A percentile compares a stretch with the other conserved stretches of the same genome.
phyloP scores from a whole-genome alignment of 2,888 invertebrate species.

The Dexiosoma caninum region DNA sequence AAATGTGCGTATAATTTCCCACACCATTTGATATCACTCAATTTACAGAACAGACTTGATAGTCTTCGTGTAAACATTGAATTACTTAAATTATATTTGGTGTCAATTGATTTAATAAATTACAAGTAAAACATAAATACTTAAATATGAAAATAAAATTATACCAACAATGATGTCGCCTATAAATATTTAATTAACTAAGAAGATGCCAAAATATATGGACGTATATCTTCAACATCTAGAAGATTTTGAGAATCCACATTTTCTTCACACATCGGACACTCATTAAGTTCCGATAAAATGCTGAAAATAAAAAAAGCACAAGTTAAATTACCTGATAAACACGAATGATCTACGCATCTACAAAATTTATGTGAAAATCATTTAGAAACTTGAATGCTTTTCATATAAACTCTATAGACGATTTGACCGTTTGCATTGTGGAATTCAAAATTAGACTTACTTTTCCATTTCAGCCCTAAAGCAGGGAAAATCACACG shows the following conservation, averaged over 20 bases:
- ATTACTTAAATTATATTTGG: conserved; percentile 52
- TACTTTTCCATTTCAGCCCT: conserved; percentile 91
- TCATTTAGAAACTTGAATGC: too few relatives aligned
- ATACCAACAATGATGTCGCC: neutral
- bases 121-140: conserved; percentile 36
- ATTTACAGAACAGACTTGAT: too few relatives aligned
- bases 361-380: too few relatives aligned
- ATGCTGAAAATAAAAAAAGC: conserved; percentile 80
- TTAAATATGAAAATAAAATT: conserved; percentile 6
- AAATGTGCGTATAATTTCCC: too few relatives aligned
- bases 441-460: too few relatives aligned
- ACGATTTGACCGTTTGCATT: too few relatives aligned
- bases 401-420: too few relatives aligned
- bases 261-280: conserved; percentile 93
- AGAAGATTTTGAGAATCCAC: conserved; percentile 82
- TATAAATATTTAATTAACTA: conserved; percentile 62
- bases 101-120: conserved; percentile 32
- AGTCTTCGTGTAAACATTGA: too few relatives aligned
- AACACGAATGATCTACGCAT: too few relatives aligned
- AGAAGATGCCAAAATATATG: conserved; percentile 76
- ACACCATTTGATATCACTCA: too few relatives aligned
- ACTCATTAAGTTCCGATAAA: conserved; percentile 85
- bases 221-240: conserved; percentile 81
- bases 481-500: conserved; percentile 96
- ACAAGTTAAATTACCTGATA: too few relatives aligned